Percentiles rank a stretch among this genome's conserved stretches.
These are phyloP conservation scores for Cinclus mexicanus DNA, from an alignment of 2,113 vertebrate species.

Conservation along the genomic window DNA sequence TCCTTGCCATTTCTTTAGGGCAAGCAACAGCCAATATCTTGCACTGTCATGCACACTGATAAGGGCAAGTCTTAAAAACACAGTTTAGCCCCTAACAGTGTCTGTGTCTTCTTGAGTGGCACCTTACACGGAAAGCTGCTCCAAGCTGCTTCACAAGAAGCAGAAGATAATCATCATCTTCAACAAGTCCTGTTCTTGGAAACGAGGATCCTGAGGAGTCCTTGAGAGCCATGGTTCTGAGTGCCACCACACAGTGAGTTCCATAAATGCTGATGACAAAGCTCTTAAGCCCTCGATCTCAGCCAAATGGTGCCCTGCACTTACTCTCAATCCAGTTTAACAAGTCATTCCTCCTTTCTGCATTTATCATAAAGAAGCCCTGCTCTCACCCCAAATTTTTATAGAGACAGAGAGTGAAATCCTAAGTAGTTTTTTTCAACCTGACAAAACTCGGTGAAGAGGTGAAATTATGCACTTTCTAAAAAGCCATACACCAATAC, in stretches of 20 bases:
- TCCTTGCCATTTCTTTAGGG: neutral
- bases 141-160: neutral
- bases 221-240: neutral
- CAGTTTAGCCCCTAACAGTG: neutral
- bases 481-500: neutral
- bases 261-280: neutral
- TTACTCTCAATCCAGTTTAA: neutral
- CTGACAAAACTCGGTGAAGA: neutral
- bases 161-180: neutral
- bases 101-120: neutral
- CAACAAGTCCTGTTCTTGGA: neutral
- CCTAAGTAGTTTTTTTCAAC: neutral
- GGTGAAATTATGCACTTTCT: neutral
- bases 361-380: neutral
- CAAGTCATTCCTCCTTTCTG: neutral
- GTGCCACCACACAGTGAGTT: neutral
- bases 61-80: neutral
- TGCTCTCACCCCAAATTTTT: neutral
- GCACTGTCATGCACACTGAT: neutral
- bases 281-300: neutral
- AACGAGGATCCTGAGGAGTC: neutral
- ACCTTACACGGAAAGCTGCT: neutral
- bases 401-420: neutral
- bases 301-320: neutral
- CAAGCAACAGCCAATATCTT: neutral